Conservation (phyloP, 1,140 invertebrate species). For the Pseudomyrmex cubaensis region DNA sequence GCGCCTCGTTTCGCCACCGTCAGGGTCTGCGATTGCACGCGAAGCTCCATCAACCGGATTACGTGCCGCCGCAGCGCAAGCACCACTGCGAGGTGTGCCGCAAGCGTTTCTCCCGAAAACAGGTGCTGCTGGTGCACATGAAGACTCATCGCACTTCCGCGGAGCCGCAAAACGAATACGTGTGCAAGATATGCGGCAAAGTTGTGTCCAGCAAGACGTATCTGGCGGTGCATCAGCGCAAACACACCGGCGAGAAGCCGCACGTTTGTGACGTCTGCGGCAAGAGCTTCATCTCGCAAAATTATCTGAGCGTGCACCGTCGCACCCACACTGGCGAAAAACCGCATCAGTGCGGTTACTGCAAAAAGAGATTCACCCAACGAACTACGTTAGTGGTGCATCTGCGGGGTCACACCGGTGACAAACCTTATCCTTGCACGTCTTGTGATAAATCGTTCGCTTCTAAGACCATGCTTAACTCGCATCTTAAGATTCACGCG, state of each 20-base stretch:
- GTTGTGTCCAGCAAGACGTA: conserved; percentile 90
- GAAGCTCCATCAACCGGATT: conserved; percentile 85
- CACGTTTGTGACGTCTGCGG: conserved; percentile 86
- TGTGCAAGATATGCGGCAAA: conserved; percentile 92
- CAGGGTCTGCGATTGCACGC: conserved; percentile 85
- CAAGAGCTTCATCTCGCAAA: conserved; percentile 90
- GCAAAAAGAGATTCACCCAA: conserved; percentile 91
- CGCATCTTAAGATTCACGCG: conserved; percentile 83
- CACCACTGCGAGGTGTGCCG: conserved; percentile 83
- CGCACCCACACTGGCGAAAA: conserved; percentile 90
- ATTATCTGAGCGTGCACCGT: conserved; percentile 90
- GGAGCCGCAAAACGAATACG: conserved; percentile 82
- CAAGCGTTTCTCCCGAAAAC: conserved; percentile 83
- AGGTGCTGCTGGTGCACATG: conserved; percentile 84
- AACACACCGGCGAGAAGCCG: conserved; percentile 88
- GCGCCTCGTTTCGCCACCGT: conserved; percentile 84
- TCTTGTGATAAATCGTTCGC: conserved; percentile 86
- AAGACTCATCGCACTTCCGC: conserved; percentile 78
- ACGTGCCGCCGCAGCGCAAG: conserved; percentile 84
- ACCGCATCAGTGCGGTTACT: conserved; percentile 89
- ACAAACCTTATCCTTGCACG: conserved; percentile 87
- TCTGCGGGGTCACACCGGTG: conserved; percentile 86
- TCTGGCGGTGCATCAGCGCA: conserved; percentile 92
- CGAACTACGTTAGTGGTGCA: conserved; percentile 86
- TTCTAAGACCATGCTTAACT: conserved; percentile 84